phyloP scores from a whole-genome alignment of 2,888 invertebrate genomes.

The Tuberolachnus salignus region DNA sequence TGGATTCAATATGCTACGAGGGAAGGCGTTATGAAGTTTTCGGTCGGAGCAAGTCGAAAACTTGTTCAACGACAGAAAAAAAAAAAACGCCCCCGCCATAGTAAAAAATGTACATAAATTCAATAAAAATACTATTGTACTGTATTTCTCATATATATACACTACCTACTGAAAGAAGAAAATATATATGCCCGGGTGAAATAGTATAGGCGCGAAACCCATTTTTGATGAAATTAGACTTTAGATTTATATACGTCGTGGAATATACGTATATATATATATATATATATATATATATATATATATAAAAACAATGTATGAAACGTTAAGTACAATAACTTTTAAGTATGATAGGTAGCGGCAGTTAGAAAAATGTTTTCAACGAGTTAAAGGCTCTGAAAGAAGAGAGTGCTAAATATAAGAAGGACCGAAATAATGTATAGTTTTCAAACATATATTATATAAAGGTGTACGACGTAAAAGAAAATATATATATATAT shows the following conservation, averaged over 20 bases:
- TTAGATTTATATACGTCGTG: background rate
- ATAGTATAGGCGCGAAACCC: background rate
- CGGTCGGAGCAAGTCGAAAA: too few species aligned
- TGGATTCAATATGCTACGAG: too few species aligned
- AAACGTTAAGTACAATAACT: constrained; percentile 5
- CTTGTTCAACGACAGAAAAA: too few species aligned
- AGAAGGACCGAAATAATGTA: constrained; percentile 16
- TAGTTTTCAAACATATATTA: constrained; percentile 19
- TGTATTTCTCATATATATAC: too few species aligned
- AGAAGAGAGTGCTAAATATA: constrained; percentile 39
- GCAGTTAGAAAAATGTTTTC: constrained; percentile 39
- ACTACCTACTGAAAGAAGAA: too few species aligned
- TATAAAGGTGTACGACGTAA: constrained; percentile 15
- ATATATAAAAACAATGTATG: background rate
- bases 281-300: constrained; percentile 1
- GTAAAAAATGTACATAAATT: too few species aligned
- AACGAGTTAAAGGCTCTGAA: background rate
- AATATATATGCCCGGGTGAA: too few species aligned
- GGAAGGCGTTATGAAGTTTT: too few species aligned
- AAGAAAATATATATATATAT: too few species aligned
- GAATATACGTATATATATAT: background rate
- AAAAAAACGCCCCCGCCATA: too few species aligned
- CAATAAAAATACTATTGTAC: too few species aligned
- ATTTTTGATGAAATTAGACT: background rate
- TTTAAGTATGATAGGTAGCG: constrained; percentile 31